These are phyloP conservation scores for Diarsia rubi DNA, from an alignment of 2,888 invertebrate genomes.

Conservation along the genomic window DNA sequence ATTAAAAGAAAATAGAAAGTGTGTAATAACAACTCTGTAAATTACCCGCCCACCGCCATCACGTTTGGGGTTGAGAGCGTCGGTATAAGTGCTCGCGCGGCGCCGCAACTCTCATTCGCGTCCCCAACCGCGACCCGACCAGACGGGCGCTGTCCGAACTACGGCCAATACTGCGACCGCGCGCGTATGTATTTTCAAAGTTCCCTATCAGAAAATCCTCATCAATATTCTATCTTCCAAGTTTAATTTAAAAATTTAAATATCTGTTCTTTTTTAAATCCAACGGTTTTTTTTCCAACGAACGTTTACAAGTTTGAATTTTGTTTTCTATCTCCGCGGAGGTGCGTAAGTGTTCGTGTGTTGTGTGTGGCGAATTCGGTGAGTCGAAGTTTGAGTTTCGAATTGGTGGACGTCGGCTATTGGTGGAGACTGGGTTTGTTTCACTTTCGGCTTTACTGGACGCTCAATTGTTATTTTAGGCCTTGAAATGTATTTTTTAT, in stretches of 20 bases:
- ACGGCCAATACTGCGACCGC: slow-evolving; percentile 79
- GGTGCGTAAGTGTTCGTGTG: slow-evolving; percentile 67
- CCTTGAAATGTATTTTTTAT: slow-evolving; percentile 19
- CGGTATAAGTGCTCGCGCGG: slow-evolving; percentile 84
- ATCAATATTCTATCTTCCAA: slow-evolving; percentile 60
- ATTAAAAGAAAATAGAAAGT: not conserved
- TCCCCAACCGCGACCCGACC: slow-evolving; percentile 81
- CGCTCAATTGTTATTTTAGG: slow-evolving; percentile 40
- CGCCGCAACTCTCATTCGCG: slow-evolving; percentile 81
- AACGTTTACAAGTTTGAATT: slow-evolving; percentile 43
- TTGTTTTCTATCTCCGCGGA: slow-evolving; percentile 42
- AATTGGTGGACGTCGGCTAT: slow-evolving; percentile 47
- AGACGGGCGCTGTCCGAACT: slow-evolving; percentile 80
- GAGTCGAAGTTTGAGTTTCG: slow-evolving; percentile 65
- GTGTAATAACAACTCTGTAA: slow-evolving; percentile 68
- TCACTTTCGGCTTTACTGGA: slow-evolving; percentile 34
- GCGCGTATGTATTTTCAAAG: slow-evolving; percentile 84
- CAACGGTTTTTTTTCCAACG: slow-evolving; percentile 12
- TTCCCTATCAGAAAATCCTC: slow-evolving; percentile 53
- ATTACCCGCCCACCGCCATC: slow-evolving; percentile 81
- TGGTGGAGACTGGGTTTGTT: slow-evolving; percentile 52
- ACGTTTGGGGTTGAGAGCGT: slow-evolving; percentile 74
- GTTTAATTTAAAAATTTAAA: slow-evolving; percentile 60
- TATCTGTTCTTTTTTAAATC: slow-evolving; percentile 15
- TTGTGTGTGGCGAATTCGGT: slow-evolving; percentile 69